phyloP scores from a whole-genome alignment of 1,140 invertebrate species.

The Adoxophyes honmai region DNA sequence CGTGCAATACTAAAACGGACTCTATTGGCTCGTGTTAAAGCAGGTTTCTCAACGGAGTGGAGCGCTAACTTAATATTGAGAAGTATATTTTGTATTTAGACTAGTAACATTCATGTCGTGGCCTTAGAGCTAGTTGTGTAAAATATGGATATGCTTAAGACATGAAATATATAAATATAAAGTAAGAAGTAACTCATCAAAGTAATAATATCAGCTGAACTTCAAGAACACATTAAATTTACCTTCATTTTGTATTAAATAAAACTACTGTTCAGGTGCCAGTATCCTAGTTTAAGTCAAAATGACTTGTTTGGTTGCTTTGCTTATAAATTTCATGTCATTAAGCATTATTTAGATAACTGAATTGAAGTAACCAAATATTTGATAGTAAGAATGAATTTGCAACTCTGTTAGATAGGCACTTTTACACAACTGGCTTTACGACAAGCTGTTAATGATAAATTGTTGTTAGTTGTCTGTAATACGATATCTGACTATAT shows the following conservation, averaged over 20 bases:
- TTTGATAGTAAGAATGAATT: slow-evolving; percentile 1
- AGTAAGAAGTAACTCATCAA: no score
- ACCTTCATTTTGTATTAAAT: no score
- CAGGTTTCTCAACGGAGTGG: not conserved
- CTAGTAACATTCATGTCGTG: not conserved
- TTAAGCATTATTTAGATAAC: not conserved
- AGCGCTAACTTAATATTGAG: slow-evolving; percentile 1
- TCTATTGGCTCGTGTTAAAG: slow-evolving; percentile 2
- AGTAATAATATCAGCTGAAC: no score
- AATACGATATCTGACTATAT: slow-evolving; percentile 8
- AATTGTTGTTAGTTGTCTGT: slow-evolving; percentile 15
- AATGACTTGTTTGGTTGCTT: no score
- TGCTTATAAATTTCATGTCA: no score
- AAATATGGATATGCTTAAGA: not conserved
- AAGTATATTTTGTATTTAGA: slow-evolving; percentile 15
- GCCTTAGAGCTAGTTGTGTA: slow-evolving; percentile 8
- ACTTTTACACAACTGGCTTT: not conserved
- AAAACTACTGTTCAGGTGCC: no score
- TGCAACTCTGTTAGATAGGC: not conserved
- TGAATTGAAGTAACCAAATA: slow-evolving; percentile 11
- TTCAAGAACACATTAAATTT: no score
- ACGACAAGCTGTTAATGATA: not conserved
- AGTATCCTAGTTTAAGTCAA: no score
- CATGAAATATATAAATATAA: no score
- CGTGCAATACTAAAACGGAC: slow-evolving; percentile 8